These are phyloP conservation scores for Tyto alba DNA, from an alignment of 2,113 vertebrate genomes.

Conservation along the genomic window DNA sequence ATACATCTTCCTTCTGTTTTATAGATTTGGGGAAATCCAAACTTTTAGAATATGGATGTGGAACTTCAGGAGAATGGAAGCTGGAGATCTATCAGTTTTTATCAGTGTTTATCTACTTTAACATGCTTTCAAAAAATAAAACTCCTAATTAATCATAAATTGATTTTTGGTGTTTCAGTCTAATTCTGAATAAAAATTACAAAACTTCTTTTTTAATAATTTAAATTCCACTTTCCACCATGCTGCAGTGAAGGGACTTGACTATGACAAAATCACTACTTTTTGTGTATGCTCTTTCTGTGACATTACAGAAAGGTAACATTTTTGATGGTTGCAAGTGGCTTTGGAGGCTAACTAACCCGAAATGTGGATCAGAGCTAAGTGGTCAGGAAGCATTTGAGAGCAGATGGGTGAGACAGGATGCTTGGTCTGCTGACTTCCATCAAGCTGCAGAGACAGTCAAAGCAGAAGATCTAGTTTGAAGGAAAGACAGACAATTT, in stretches of 20 bases:
- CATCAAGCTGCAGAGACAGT: background rate
- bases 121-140: background rate
- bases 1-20: background rate
- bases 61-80: background rate
- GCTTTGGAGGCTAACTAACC: background rate
- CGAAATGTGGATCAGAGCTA: background rate
- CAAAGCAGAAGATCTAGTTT: background rate
- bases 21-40: background rate
- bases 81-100: background rate
- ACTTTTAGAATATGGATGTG: background rate
- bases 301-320: background rate
- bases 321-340: background rate
- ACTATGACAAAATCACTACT: background rate
- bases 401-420: background rate
- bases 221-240: background rate
- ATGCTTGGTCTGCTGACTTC: background rate
- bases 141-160: background rate
- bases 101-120: background rate
- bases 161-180: background rate
- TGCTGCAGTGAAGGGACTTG: background rate
- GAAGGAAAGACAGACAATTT: background rate
- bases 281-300: background rate
- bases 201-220: background rate
- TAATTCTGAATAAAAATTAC: background rate
- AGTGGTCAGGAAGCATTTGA: background rate